phyloP scores from a whole-genome alignment of 2,797 vertebrate genomes.

The Salmo trutta region DNA sequence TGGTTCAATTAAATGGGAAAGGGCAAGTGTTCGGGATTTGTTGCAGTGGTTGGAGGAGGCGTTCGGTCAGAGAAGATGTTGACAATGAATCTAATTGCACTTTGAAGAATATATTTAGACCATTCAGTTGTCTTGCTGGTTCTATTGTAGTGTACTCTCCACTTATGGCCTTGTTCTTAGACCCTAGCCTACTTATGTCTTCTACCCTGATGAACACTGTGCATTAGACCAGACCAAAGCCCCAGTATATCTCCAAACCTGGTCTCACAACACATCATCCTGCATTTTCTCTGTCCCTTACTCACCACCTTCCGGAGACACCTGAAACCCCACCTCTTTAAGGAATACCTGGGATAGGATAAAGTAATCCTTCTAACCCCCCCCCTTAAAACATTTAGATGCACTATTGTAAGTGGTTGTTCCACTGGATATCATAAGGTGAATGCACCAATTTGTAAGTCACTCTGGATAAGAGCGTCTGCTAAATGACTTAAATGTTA shows the following conservation, averaged over 20 bases:
- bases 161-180: too few relatives aligned
- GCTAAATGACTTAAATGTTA: too few relatives aligned
- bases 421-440: too few relatives aligned
- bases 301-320: too few relatives aligned
- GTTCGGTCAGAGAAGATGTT: neutral
- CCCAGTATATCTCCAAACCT: neutral
- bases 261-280: neutral
- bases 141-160: neutral
- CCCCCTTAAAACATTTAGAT: too few relatives aligned
- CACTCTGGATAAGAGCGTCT: too few relatives aligned
- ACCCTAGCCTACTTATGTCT: neutral
- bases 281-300: neutral
- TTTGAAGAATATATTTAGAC: neutral
- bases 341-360: too few relatives aligned
- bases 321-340: too few relatives aligned
- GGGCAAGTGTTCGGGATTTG: conserved; percentile 18
- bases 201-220: neutral
- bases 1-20: conserved; percentile 28
- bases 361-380: too few relatives aligned
- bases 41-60: conserved; percentile 25
- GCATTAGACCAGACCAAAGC: neutral
- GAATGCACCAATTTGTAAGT: too few relatives aligned
- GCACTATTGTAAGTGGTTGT: too few relatives aligned
- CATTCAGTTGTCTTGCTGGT: conserved; percentile 28
- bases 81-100: conserved; percentile 19